phyloP scores from a whole-genome alignment of 1,140 invertebrate species.

The Acromyrmex charruanus region DNA sequence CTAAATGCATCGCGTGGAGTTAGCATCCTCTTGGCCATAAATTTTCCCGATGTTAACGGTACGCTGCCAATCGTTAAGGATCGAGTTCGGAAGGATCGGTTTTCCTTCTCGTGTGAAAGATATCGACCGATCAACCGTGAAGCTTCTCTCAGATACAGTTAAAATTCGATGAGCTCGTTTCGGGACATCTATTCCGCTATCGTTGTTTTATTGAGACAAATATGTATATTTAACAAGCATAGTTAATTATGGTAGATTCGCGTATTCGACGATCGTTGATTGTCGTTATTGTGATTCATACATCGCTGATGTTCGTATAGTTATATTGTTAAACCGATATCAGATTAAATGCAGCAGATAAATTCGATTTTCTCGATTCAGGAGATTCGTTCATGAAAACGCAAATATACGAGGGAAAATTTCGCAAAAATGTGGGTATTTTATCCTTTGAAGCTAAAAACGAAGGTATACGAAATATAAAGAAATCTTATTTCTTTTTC shows the following conservation, averaged over 20 bases:
- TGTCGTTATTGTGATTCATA: not conserved
- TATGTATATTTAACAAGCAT: not conserved
- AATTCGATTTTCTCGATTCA: not conserved
- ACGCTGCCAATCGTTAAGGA: slow-evolving; percentile 8
- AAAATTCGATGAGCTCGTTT: not conserved
- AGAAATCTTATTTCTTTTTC: not conserved
- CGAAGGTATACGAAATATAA: not conserved
- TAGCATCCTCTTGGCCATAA: not conserved
- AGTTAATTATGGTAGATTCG: not conserved
- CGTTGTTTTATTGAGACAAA: not conserved
- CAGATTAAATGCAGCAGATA: slow-evolving; percentile 27
- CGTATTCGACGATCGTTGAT: no score
- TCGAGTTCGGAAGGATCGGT: not conserved
- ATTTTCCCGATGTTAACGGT: slow-evolving; percentile 30
- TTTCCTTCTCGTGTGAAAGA: slow-evolving; percentile 21
- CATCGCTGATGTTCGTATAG: not conserved
- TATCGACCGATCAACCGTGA: slow-evolving; percentile 3
- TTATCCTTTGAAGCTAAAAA: not conserved
- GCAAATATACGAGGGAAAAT: not conserved
- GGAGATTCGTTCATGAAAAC: not conserved
- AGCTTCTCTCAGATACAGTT: not conserved
- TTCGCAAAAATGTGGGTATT: not conserved
- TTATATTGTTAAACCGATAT: not conserved
- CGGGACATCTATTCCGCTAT: not conserved
- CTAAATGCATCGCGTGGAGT: not conserved